phyloP scores from a whole-genome alignment of 2,797 vertebrate genomes.

The Cuculus canorus region DNA sequence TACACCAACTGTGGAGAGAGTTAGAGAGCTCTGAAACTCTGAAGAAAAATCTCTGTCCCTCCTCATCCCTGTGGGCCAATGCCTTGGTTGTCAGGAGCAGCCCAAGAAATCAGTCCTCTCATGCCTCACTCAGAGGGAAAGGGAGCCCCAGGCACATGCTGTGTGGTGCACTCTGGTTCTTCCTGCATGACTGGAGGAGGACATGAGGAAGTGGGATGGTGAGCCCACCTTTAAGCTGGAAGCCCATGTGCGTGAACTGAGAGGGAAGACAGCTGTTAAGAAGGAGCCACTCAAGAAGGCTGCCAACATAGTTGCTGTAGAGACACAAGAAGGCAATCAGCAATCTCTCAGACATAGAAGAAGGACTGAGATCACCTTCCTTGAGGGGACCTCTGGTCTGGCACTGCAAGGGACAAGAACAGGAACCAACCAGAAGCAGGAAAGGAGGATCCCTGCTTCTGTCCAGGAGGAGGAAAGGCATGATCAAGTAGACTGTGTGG shows the following conservation, averaged over 20 bases:
- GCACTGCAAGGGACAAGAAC: background rate
- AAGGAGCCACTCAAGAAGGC: too few relatives aligned
- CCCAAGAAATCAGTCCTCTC: background rate
- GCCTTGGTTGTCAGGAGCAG: background rate
- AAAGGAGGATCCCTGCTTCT: too few relatives aligned
- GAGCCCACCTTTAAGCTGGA: background rate
- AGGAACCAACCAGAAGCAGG: too few relatives aligned
- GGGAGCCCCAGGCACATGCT: background rate
- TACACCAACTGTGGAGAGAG: background rate
- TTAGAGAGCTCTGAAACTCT: background rate
- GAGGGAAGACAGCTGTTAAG: background rate
- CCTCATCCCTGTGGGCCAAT: background rate
- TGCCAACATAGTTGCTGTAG: background rate
- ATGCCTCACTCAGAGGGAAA: background rate
- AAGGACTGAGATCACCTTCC: background rate
- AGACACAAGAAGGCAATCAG: too few relatives aligned
- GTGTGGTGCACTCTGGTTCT: background rate
- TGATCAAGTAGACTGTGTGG: too few relatives aligned
- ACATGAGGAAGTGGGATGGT: too few relatives aligned
- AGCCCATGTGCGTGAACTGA: background rate
- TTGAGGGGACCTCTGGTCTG: background rate
- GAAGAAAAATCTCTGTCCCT: background rate
- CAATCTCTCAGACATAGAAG: background rate
- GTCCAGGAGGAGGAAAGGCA: too few relatives aligned
- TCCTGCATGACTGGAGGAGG: background rate